Evolutionary conservation across 2,113 vertebrate species (phyloP).

Genomic region (Percina caprodes): DNA sequence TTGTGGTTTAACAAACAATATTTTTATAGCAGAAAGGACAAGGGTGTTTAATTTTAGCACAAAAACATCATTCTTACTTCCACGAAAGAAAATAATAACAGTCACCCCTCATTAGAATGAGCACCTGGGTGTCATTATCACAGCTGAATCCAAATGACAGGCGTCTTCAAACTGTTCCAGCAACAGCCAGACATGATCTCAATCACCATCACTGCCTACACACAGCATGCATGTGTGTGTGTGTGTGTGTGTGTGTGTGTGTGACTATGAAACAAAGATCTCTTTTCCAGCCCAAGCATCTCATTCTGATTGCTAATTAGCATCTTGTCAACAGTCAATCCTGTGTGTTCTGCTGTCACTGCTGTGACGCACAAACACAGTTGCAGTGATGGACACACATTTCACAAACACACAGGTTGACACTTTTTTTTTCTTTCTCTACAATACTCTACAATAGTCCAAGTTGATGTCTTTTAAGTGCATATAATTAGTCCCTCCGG

Average conservation of each 20-base stretch:
- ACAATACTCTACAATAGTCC: neutral
- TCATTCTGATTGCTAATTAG: conserved; percentile 76
- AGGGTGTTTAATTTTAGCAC: conserved; percentile 12
- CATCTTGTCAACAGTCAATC: conserved; percentile 71
- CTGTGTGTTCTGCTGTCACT: conserved; percentile 55
- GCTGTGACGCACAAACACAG: conserved; percentile 15
- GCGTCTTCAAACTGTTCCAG: conserved; percentile 52
- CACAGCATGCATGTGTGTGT: conserved; percentile 6
- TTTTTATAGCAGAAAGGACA: neutral
- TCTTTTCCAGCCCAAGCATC: conserved; percentile 60
- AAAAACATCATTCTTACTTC: neutral
- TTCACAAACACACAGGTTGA: neutral
- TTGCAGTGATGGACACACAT: neutral
- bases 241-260: conserved; percentile 41
- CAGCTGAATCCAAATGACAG: conserved; percentile 56
- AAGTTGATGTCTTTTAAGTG: neutral
- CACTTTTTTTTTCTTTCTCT: neutral
- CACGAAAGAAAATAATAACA: neutral
- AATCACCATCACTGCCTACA: conserved; percentile 47
- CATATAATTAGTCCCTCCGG: neutral
- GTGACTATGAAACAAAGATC: conserved; percentile 59
- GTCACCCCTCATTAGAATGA: conserved; percentile 42
- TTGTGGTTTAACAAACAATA: neutral
- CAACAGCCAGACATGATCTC: conserved; percentile 52
- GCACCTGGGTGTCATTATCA: conserved; percentile 67